A percentile compares a stretch with the other conserved stretches of the same genome.
phyloP scores from a whole-genome alignment of 2,797 vertebrate genomes.

The Paratrypauchen microcephalus region DNA sequence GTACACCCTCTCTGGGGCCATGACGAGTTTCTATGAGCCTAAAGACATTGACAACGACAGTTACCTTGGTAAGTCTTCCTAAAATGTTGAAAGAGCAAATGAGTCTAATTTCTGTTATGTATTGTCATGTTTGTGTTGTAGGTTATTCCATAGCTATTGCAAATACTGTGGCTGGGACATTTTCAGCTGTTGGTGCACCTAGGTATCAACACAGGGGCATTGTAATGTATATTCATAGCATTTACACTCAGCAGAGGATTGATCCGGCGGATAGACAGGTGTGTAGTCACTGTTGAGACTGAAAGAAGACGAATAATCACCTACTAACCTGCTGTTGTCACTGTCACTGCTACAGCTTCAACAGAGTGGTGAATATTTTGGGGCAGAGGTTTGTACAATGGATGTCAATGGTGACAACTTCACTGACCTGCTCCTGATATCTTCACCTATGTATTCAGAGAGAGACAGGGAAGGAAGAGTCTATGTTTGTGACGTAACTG shows the following conservation, averaged over 20 bases:
- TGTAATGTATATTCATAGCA: slow-evolving; percentile 30
- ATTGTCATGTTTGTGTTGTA: slow-evolving; percentile 30
- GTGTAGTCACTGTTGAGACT: slow-evolving; percentile 1
- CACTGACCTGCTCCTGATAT: slow-evolving; percentile 80
- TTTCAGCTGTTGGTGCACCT: slow-evolving; percentile 72
- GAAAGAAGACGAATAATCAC: background rate
- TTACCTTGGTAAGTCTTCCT: slow-evolving; percentile 69
- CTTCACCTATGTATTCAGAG: slow-evolving; percentile 77
- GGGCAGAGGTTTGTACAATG: slow-evolving; percentile 81
- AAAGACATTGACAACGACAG: slow-evolving; percentile 36
- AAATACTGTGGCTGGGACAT: accelerated
- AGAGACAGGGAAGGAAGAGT: slow-evolving; percentile 69
- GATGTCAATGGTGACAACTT: slow-evolving; percentile 55
- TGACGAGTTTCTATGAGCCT: background rate
- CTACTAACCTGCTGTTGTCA: background rate
- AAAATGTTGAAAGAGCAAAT: background rate
- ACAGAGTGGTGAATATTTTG: slow-evolving; percentile 85
- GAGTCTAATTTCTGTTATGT: background rate
- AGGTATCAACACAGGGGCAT: slow-evolving; percentile 69
- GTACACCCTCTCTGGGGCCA: accelerated
- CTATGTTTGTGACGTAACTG: slow-evolving; percentile 53
- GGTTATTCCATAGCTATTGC: slow-evolving; percentile 75
- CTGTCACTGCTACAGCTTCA: slow-evolving; percentile 45
- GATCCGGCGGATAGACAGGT: slow-evolving; percentile 50
- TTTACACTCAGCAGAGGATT: accelerated